A percentile compares a stretch with the other conserved stretches of the same genome.
Evolutionary conservation across 1,140 invertebrate species (phyloP).

Genomic region (Yoshiicerus persimilis): DNA sequence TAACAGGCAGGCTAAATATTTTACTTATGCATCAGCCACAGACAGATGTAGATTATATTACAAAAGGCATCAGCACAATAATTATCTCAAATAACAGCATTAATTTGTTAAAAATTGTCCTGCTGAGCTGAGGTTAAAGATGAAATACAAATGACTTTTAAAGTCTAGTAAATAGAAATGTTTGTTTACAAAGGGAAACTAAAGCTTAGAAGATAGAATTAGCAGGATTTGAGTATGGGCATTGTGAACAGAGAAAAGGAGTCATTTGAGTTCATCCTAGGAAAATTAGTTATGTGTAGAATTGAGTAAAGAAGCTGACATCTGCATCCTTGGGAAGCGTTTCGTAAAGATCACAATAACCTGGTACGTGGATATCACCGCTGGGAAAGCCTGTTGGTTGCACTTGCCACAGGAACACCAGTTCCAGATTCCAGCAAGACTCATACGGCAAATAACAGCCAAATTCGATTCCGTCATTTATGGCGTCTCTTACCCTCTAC

Average conservation of each 20-base stretch:
- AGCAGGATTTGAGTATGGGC: too few relatives aligned
- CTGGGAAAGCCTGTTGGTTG: slow-evolving; percentile 5
- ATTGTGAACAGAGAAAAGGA: not conserved
- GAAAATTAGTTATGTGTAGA: not conserved
- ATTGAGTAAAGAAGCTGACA: slow-evolving; percentile 10
- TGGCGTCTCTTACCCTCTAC: not conserved
- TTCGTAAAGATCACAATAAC: slow-evolving; percentile 1
- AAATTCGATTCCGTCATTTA: slow-evolving; percentile 19
- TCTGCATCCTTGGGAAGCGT: slow-evolving; percentile 11
- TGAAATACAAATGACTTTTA: too few relatives aligned
- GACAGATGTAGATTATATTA: too few relatives aligned
- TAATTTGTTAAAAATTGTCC: too few relatives aligned
- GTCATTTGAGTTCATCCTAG: not conserved
- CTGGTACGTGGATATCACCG: not conserved
- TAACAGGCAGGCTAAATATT: too few relatives aligned
- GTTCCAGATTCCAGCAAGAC: not conserved
- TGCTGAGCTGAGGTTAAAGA: too few relatives aligned
- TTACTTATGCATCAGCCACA: too few relatives aligned
- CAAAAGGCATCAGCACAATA: too few relatives aligned
- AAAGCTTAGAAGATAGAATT: too few relatives aligned
- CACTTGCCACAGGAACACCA: not conserved
- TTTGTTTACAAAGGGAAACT: too few relatives aligned
- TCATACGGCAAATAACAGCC: slow-evolving; percentile 2
- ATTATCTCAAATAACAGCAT: too few relatives aligned
- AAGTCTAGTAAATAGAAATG: too few relatives aligned